Evolutionary conservation across 2,888 invertebrate genomes (phyloP), one percentile per base, ranked within the genome.

Genomic region (Craniophora ligustri): DNA sequence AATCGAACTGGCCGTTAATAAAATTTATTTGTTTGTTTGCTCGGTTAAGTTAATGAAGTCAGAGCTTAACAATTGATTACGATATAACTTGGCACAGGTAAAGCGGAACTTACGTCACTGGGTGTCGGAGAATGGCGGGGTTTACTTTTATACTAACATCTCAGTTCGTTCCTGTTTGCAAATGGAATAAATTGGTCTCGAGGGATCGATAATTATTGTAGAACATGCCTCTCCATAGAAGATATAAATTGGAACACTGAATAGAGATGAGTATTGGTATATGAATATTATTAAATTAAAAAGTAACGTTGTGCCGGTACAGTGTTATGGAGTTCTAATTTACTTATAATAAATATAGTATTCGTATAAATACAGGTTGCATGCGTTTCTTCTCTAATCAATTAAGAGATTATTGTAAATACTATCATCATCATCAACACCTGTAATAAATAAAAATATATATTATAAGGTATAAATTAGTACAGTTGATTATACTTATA

Each of bases 51-150:
- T 41, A 45, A 41, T 46, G 13, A 46, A 49, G n/a, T 42, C 26
- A 3, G n/a, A 23, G 18, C n/a, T 15, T 30, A 40, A 63, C 60
- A 59, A 46, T 51, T 14, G 42, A n/a, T 18, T 40, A 44, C 21
- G 39, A 67, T 66, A 61, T 53, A 60, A 67, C 61, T 64, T 59
- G 61, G 61, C 63, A 58, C 59, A 61, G 67, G 46, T 66, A 47
- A 18, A 35, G 2, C 19, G 40, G 35, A 51, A 45, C 16, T 60
- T 44, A 41, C 42, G 31, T 61, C 67, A 59, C 13, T 8, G 16
- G 6, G 31, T 11, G 28, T 26, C 56, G 31, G 48, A 51, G 32
- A 42, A 40, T 31, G 49, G 41, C 36, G 21, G 48, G 41, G 35
- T 46, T 44, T 30, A 40, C 39, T 13, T 28, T 38, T 26, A 35